Evolutionary conservation across 35 echinoderm and acorn worm genomes (phyloP).

Genomic region (Ptychodera flava): DNA sequence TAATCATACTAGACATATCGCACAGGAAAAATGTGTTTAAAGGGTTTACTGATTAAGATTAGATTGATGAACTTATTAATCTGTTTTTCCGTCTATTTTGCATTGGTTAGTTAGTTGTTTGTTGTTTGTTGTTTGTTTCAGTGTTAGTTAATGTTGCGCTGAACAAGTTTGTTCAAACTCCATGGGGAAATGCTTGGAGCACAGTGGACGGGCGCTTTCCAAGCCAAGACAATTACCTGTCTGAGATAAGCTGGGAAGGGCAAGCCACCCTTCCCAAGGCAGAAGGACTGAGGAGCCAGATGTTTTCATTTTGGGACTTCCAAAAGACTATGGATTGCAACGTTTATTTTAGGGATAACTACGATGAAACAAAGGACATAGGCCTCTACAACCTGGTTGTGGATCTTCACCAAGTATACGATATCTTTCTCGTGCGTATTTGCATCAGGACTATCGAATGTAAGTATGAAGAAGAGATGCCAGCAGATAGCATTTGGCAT

Average conservation of each 20-base stretch:
- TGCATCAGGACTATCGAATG: too few species aligned
- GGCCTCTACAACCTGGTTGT: not conserved
- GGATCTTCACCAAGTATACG: not conserved
- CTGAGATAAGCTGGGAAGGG: not conserved
- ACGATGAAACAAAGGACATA: not conserved
- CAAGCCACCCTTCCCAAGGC: not conserved
- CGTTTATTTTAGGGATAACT: not conserved
- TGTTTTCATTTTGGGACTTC: not conserved
- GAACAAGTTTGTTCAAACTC: not conserved
- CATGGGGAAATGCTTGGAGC: not conserved
- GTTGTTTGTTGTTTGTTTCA: not conserved
- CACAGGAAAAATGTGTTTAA: too few species aligned
- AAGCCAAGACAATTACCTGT: not conserved
- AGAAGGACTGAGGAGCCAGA: not conserved
- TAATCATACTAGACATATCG: too few species aligned
- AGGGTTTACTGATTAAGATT: too few species aligned
- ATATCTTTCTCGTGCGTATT: not conserved
- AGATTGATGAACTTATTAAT: too few species aligned
- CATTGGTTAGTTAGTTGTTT: too few species aligned
- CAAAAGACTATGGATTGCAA: not conserved
- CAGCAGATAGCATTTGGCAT: too few species aligned
- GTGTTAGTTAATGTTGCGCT: not conserved
- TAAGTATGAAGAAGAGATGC: too few species aligned
- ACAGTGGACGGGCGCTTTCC: not conserved
- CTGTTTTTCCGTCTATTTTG: too few species aligned